Percentiles rank a stretch among this genome's conserved stretches.
phyloP scores from a whole-genome alignment of 2,113 vertebrate species.

The Ptilorrhoa leucosticta region DNA sequence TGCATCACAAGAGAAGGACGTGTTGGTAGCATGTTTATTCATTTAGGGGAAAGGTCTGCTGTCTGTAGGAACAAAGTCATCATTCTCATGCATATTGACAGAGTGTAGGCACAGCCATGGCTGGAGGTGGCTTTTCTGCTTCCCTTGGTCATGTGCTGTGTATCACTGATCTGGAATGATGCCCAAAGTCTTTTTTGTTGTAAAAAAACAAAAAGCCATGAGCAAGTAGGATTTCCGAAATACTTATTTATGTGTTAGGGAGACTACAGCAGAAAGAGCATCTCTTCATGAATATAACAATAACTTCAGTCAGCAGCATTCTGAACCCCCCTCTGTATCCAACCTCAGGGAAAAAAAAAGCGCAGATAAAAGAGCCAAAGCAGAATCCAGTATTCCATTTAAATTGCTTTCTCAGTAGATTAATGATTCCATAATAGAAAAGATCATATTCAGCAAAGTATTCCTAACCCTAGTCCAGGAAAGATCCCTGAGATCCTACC shows the following conservation, averaged over 20 bases:
- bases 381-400: not conserved
- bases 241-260: not conserved
- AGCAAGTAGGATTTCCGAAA: not conserved
- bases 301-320: not conserved
- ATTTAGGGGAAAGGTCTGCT: not conserved
- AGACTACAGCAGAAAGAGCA: not conserved
- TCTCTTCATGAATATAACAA: not conserved
- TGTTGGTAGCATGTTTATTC: not conserved
- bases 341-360: not conserved
- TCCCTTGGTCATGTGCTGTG: not conserved
- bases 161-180: not conserved
- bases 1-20: not conserved
- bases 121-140: not conserved
- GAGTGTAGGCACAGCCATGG: not conserved
- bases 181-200: not conserved
- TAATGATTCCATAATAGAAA: not conserved
- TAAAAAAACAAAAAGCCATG: not conserved
- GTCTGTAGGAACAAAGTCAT: not conserved
- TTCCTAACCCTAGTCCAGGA: not conserved
- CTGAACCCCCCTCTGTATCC: not conserved
- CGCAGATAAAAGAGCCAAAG: not conserved
- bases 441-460: not conserved
- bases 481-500: not conserved
- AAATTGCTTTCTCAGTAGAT: not conserved
- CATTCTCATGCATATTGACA: not conserved